These are phyloP conservation scores for Nemotelus nigrinus DNA, from an alignment of 2,888 invertebrate genomes.

Conservation along the genomic window DNA sequence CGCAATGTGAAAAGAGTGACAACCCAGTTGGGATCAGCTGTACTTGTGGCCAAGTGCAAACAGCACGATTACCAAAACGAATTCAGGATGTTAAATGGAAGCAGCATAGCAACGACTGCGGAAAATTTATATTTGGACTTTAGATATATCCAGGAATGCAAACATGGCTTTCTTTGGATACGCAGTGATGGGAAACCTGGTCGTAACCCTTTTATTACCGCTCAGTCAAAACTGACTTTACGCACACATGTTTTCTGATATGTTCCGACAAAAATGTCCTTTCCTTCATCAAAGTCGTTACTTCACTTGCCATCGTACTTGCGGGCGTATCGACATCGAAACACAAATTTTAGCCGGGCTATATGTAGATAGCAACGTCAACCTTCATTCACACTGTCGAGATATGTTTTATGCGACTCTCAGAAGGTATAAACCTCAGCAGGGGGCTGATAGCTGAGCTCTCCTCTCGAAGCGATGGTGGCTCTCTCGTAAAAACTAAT, in stretches of 20 bases:
- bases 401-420: slow-evolving; percentile 3
- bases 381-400: too few relatives aligned
- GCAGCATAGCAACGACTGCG: not conserved
- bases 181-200: not conserved
- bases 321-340: not conserved
- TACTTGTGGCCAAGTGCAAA: too few relatives aligned
- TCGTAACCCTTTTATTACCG: slow-evolving; percentile 40
- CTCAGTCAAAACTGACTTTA: slow-evolving; percentile 12
- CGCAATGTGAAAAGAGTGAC: too few relatives aligned
- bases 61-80: not conserved
- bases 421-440: not conserved
- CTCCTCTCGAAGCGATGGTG: not conserved
- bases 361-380: too few relatives aligned
- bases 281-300: not conserved
- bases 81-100: not conserved
- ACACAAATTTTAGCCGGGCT: not conserved
- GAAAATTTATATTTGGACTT: not conserved
- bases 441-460: not conserved
- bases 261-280: slow-evolving; percentile 22
- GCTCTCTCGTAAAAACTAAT: slow-evolving; percentile 35
- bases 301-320: not conserved
- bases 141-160: not conserved
- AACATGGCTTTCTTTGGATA: not conserved
- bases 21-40: too few relatives aligned
- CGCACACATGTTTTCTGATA: not conserved